Base-by-base conservation (phyloP, 2,113 vertebrate genomes). In the Oncorhynchus tshawytscha region DNA sequence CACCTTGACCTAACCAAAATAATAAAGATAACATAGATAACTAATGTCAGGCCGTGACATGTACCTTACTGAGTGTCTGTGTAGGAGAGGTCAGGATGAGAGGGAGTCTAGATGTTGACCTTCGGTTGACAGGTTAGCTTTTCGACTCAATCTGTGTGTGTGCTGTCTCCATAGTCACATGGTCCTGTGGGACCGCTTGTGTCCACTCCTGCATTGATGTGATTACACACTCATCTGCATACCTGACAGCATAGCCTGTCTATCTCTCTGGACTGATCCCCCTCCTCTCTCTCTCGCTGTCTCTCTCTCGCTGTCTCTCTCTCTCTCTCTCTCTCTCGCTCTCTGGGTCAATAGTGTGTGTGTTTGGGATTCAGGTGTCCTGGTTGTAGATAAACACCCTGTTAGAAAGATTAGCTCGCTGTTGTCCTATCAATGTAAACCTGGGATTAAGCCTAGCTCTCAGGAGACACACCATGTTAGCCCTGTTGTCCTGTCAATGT, bases 331-430 rank as follows among this genome's bases (percentile, higher is more conserved):
- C 31, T 31, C 18, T 4, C 57, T 75, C 29, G 45, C 34, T 34
- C 6, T 34, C 54, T 39, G 73, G 86, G 90, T 93, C 92, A 91
- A 93, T 92, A 91, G 18, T 78, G 74, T 87, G 74, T 87, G 89
- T 88, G 89, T 89, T 91, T 75, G 75, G 90, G 90, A 93, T 92
- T 94, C 89, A 87, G 73, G 34, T 77, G 83, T 84, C 78, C 84
- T 82, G 88, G 85, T 84, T 88, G 86, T 91, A 91, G 90, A 92
- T 93, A 94, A 94, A 94, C 92, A 94, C 90, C 6, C 31, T 31
- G 29, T 31, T 31, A 31, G 29, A 31, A 31, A 31, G 29, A 31
- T 31, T 31, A 31, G 29, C 29, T 31, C 29, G 1, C 4, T 31
- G 29, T 31, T 31, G 29, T 31, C 29, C 29, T 29, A 29, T 29